phyloP scores from a whole-genome alignment of 2,797 vertebrate genomes.

The Chaenodraco wilsoni region DNA sequence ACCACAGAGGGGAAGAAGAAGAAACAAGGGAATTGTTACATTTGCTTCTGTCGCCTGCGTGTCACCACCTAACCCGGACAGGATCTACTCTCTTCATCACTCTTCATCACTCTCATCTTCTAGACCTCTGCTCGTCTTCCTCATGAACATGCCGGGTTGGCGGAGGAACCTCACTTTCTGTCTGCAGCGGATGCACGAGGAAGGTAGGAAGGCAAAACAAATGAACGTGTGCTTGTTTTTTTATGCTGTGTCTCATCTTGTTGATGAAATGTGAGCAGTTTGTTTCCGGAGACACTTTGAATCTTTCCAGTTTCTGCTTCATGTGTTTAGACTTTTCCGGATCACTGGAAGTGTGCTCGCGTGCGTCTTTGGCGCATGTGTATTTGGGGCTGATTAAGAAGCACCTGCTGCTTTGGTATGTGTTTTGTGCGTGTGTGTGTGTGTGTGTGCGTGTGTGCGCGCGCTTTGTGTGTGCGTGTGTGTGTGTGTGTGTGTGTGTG shows the following conservation, averaged over 20 bases:
- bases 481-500: background rate
- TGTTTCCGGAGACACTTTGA: conserved; percentile 48
- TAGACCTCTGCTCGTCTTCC: conserved; percentile 45
- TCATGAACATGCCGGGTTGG: conserved; percentile 90
- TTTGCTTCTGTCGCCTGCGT: conserved; percentile 38
- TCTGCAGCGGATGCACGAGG: conserved; percentile 93
- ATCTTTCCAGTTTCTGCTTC: conserved; percentile 46
- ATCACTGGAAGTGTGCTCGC: conserved; percentile 40
- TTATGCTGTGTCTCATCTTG: too few relatives aligned
- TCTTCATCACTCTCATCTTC: conserved; percentile 28
- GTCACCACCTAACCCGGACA: conserved; percentile 53
- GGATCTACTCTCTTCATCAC: conserved; percentile 60
- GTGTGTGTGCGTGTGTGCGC: background rate
- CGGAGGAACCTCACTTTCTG: conserved; percentile 92
- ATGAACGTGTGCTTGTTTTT: conserved; percentile 19
- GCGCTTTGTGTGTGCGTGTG: too few relatives aligned
- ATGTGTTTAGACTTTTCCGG: conserved; percentile 60
- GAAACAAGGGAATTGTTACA: conserved; percentile 13
- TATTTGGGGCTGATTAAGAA: conserved; percentile 40
- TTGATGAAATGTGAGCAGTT: conserved; percentile 33
- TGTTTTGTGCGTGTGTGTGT: background rate
- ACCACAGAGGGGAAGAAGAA: background rate
- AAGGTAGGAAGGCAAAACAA: conserved; percentile 85
- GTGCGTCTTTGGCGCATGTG: conserved; percentile 23
- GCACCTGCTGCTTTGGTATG: conserved; percentile 59